Percentiles rank a stretch among this genome's conserved stretches.
Conservation (phyloP, 2,113 vertebrate species). For the Melierax canorus region DNA sequence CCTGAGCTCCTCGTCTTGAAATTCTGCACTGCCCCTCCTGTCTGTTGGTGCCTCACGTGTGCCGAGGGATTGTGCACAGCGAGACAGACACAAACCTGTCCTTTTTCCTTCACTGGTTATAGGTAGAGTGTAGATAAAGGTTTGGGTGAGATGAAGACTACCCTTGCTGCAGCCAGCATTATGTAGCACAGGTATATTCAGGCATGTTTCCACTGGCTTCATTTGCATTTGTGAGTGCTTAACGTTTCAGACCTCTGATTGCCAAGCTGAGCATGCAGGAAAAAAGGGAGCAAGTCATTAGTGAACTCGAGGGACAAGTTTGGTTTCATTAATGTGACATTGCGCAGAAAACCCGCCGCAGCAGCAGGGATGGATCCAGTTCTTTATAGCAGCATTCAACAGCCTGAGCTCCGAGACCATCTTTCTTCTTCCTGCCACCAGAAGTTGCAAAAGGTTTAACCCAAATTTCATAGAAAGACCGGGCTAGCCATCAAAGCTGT, state of each 20-base stretch:
- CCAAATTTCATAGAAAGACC: background rate
- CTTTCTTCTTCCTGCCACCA: background rate
- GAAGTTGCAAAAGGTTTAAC: background rate
- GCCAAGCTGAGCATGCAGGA: background rate
- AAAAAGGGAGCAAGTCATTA: background rate
- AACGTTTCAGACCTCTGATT: background rate
- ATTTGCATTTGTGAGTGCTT: background rate
- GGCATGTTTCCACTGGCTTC: background rate
- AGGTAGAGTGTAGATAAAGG: background rate
- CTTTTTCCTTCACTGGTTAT: background rate
- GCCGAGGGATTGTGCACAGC: background rate
- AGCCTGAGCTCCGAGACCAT: background rate
- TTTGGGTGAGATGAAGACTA: background rate
- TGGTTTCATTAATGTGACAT: background rate
- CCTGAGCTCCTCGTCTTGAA: background rate
- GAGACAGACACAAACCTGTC: background rate
- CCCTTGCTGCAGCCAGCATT: background rate
- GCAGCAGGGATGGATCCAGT: background rate
- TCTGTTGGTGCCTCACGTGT: background rate
- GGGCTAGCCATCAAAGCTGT: background rate
- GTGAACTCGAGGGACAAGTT: background rate
- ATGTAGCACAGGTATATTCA: background rate
- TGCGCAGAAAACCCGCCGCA: background rate
- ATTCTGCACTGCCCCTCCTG: background rate
- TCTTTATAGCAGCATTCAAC: background rate